phyloP scores from a whole-genome alignment of 2,113 vertebrate species.

The Laticauda laticaudata region DNA sequence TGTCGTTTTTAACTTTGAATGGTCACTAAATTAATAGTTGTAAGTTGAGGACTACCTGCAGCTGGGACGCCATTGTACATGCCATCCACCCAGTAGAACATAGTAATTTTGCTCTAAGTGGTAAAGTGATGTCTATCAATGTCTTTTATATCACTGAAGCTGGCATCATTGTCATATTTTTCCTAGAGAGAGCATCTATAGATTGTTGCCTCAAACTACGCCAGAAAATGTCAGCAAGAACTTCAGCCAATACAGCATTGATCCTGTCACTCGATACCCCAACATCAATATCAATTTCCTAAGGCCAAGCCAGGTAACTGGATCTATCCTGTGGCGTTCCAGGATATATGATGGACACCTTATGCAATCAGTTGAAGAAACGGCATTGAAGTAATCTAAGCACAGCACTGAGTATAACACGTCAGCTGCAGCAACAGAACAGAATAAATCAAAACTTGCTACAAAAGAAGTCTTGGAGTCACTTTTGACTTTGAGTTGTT shows the following conservation, averaged over 20 bases:
- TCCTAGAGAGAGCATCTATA: slow-evolving; percentile 92
- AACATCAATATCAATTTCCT: slow-evolving; percentile 91
- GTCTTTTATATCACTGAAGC: not conserved
- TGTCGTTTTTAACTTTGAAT: not conserved
- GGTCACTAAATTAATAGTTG: not conserved
- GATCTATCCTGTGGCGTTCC: not conserved
- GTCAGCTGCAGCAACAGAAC: not conserved
- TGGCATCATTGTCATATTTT: not conserved
- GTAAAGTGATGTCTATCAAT: not conserved
- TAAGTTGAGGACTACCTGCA: not conserved
- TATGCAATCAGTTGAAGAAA: not conserved
- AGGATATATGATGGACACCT: not conserved
- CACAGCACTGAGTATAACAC: not conserved
- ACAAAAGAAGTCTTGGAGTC: not conserved
- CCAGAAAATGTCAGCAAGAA: slow-evolving; percentile 98
- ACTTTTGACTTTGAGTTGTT: not conserved
- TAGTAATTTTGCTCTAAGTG: not conserved
- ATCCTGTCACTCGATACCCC: slow-evolving; percentile 93
- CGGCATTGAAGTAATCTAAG: not conserved
- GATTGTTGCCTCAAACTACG: slow-evolving; percentile 94
- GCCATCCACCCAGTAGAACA: not conserved
- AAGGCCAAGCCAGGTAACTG: slow-evolving; percentile 87
- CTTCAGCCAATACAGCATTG: slow-evolving; percentile 93
- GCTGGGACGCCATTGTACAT: not conserved
- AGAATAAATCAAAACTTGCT: not conserved